Base-by-base conservation (phyloP, 2,888 invertebrate species). In the Perizoma affinitatum region DNA sequence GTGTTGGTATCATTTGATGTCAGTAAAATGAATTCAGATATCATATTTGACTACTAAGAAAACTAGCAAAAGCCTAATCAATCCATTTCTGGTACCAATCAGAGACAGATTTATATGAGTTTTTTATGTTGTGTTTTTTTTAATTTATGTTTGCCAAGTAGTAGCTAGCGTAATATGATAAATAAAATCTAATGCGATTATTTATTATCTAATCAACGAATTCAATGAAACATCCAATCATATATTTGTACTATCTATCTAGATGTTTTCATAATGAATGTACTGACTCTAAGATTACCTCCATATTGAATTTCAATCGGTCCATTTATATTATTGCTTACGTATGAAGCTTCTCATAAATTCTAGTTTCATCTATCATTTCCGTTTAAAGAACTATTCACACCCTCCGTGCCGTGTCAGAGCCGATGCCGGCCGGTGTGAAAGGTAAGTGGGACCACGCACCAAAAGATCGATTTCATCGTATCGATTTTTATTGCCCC, bases 361-460 rank as follows among this genome's bases (percentile, higher is more conserved):
- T 54, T 58, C 57, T 50, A 46, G 65, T 66, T 65, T 54, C 63
- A 66, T 69, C 58, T 68, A 62, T 69, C 57, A 61, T 62, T 44
- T 44, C 44, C 22, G 44, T 22, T 43, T 0, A 22, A 22, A 22
- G 22, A 22, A 22, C 22, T 22, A 22, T 22, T 22, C 22, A 22
- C 22, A 22, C 22, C 22, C 22, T 22, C 22, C 22, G 22, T 22
- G 22, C 22, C 22, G 22, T 22, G 22, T 3, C 22, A 2, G 22
- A 22, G 22, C 22, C 22, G 22, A 3, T 22, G 22, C 22, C 22
- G 22, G 22, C 22, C 22, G 3, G 22, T 22, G 22, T 22, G 22
- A 22, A 22, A 22, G 22, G 22, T 2, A 22, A 22, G 22, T 22
- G 22, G 22, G 22, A 22, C 22, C 22, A 22, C 3, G 22, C 22